Evolutionary conservation across 2,113 vertebrate genomes (phyloP), one percentile per base, ranked within the genome.

Genomic region (Serilophus lunatus): DNA sequence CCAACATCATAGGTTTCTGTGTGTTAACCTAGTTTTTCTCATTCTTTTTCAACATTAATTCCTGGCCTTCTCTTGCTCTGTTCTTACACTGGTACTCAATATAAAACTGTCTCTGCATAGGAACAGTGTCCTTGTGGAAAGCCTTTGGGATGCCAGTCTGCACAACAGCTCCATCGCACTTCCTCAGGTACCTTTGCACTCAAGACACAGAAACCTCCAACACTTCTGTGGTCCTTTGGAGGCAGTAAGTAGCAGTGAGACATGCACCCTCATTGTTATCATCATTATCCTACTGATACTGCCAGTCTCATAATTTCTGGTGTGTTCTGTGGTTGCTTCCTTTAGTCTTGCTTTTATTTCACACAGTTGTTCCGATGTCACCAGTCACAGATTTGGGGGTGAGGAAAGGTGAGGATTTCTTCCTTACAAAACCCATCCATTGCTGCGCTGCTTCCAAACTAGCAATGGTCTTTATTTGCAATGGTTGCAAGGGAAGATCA

Each of bases 241-340:
- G 82, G 63, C 76, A 57, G 45, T 13, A 60, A 65, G 40, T 28
- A 71, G 57, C 53, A 64, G 68, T 15, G 49, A 79, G 56, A 44
- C 3, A 3, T 2, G 2, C 1, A 3, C 71, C 44, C 75, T 40
- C 57, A n/a, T 0, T 0, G 8, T 23, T 19, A 38, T 88, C 71
- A 66, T 36, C 47, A 7, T 76, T 65, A 36, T 87, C 45, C 59
- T 83, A 9, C 31, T 63, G 40, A 80, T 36, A 54, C 13, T 53
- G 33, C 28, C n/a, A 65, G 51, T 33, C 49, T 87, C 31, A 38
- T 33, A 57, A 86, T 0, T 72, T 40, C 60, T 38, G 25, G 8
- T 42, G 6, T 38, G 5, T 56, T 49, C 61, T 68, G 40, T 44
- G 31, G 36, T 61, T 90, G 59, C n/a, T 26, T 83, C 76, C 64